Base-by-base conservation (phyloP, 1,140 invertebrate species). In the Cyphomyrmex costatus region DNA sequence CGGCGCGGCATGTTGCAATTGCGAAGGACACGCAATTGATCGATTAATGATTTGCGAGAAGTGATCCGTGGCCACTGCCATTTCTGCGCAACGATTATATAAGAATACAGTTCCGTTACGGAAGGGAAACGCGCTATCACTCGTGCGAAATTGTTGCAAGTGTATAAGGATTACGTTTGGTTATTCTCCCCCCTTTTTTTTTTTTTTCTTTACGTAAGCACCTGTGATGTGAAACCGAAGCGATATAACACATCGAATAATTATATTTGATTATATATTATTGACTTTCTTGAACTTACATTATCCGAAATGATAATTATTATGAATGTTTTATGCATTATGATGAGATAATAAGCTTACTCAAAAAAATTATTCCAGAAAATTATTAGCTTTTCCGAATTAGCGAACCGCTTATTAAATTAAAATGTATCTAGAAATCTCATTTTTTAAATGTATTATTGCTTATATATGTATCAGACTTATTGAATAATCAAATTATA, bases 11-110 rank as follows among this genome's bases (percentile, higher is more conserved):
- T 68, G 83, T 5, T 30, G 78, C 63, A 56, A 89, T 84, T 73
- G 84, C 86, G 82, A 88, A 78, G n/a, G 27, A 36, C 46, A 8
- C 19, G 24, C 90, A 88, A 90, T 90, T 78, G 71, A 80, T 60
- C 5, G 24, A n/a, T 42, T 42, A 42, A 36, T 19, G 12, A 58
- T 66, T 85, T 33, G 12, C 49, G 51, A 77, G 27, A 78, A 49
- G 21, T 27, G 21, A 53, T 73, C n/a, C 5, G 42, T 19, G 42
- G 5, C 56, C 46, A 49, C 21, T 68, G 66, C 53, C 51, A 60
- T 51, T 74, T 49, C 27, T 36, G 65, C 7, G 65, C 7, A 19
- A 12, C 33, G 16, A 77, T 89, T 88, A 82, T 58, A 86, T 82
- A 88, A 89, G 33, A n/a, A 21, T 42, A 42, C 4, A 30, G 76